Evolutionary conservation across 2,797 vertebrate species (phyloP).

Genomic region (Enteromius viviparus): DNA sequence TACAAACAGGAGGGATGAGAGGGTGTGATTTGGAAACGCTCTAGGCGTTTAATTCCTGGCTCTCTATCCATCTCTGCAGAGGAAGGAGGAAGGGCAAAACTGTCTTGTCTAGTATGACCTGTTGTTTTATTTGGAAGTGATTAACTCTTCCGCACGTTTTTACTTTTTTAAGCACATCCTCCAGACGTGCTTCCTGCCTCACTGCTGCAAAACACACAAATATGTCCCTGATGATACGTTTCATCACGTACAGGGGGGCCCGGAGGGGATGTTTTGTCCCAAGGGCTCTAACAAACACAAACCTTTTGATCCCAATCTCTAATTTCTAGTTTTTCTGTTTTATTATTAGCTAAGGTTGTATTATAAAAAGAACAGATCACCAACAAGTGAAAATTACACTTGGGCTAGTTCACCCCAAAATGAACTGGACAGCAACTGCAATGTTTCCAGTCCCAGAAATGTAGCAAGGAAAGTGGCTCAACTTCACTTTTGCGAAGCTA

Average conservation of each 20-base stretch:
- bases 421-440: background rate
- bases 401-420: background rate
- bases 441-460: background rate
- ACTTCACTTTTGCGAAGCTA: background rate
- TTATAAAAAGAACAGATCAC: constrained; percentile 1
- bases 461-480: background rate
- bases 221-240: constrained; percentile 64
- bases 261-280: background rate
- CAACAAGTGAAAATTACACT: background rate
- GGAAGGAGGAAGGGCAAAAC: constrained; percentile 35
- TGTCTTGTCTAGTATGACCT: background rate
- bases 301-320: constrained; percentile 11
- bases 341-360: constrained; percentile 8
- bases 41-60: constrained; percentile 30
- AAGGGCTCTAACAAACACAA: constrained; percentile 7
- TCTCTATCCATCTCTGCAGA: constrained; percentile 23
- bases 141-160: constrained; percentile 30
- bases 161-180: constrained; percentile 51
- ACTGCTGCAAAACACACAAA: constrained; percentile 68
- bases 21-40: constrained; percentile 26
- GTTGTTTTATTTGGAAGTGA: constrained; percentile 40
- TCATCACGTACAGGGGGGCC: constrained; percentile 57
- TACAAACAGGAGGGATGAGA: constrained; percentile 22
- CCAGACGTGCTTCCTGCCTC: constrained; percentile 69
- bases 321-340: constrained; percentile 28